phyloP scores from a whole-genome alignment of 1,140 invertebrate species.

The Tetramorium parvispinum region DNA sequence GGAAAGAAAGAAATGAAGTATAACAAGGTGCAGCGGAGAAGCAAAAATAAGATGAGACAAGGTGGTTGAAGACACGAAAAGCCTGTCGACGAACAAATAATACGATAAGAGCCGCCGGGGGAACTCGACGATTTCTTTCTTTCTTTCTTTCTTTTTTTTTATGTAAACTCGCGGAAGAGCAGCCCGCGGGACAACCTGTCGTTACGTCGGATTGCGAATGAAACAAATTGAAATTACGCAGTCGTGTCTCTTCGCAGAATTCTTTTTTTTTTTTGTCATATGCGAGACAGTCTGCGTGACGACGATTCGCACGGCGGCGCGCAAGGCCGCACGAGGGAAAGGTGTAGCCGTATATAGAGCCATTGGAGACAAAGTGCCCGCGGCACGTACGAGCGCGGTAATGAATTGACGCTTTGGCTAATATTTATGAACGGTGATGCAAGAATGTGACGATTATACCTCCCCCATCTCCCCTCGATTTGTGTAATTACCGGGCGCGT shows the following conservation, averaged over 20 bases:
- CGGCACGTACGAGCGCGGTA: slow-evolving; percentile 28
- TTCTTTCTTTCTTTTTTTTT: slow-evolving; percentile 39
- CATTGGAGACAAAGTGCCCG: slow-evolving; percentile 31
- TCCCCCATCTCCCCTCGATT: slow-evolving; percentile 3
- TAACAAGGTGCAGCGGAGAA: not conserved
- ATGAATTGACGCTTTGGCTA: slow-evolving; percentile 62
- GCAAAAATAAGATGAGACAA: slow-evolving; percentile 8
- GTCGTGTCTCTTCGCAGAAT: not conserved
- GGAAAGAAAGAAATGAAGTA: not conserved
- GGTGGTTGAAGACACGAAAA: not conserved
- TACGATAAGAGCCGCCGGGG: slow-evolving; percentile 9
- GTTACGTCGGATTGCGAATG: slow-evolving; percentile 38
- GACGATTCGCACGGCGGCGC: slow-evolving; percentile 27
- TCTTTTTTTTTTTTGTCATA: not conserved
- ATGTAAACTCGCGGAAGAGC: not conserved
- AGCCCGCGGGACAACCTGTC: slow-evolving; percentile 26
- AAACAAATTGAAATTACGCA: slow-evolving; percentile 40
- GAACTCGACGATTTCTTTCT: slow-evolving; percentile 20
- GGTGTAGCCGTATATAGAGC: slow-evolving; percentile 36
- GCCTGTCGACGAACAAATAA: not conserved
- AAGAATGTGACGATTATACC: slow-evolving; percentile 48
- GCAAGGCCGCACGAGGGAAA: slow-evolving; percentile 34
- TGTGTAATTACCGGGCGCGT: slow-evolving; percentile 56
- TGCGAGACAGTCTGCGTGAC: not conserved
- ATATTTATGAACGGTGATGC: slow-evolving; percentile 56